These are phyloP conservation scores for Trichogramma evanescens DNA, from an alignment of 2,888 invertebrate species.

Conservation along the genomic window DNA sequence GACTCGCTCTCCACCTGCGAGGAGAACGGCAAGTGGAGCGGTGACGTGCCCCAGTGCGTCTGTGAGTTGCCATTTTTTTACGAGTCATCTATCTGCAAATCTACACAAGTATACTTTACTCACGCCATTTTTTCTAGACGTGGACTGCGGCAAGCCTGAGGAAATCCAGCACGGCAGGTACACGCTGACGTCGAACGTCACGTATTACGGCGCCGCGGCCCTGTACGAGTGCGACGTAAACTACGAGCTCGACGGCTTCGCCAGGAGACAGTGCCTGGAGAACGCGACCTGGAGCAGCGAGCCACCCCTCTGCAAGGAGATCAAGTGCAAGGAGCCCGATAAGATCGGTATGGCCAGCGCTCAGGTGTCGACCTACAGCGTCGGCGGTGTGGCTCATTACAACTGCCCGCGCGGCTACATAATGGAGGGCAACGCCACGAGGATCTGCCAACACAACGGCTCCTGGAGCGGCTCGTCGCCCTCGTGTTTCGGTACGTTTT, in stretches of 20 bases:
- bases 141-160: slow-evolving; percentile 77
- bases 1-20: slow-evolving; percentile 80
- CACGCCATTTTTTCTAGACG: slow-evolving; percentile 53
- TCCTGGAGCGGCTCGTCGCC: slow-evolving; percentile 76
- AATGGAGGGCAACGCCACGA: slow-evolving; percentile 71
- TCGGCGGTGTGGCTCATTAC: slow-evolving; percentile 75
- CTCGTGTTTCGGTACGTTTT: slow-evolving; percentile 67
- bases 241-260: slow-evolving; percentile 76
- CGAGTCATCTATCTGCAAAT: neutral
- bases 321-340: slow-evolving; percentile 68
- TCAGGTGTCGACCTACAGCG: slow-evolving; percentile 60
- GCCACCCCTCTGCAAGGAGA: slow-evolving; percentile 74
- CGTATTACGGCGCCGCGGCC: slow-evolving; percentile 80
- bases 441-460: slow-evolving; percentile 70
- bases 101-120: neutral
- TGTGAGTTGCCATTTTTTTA: slow-evolving; percentile 56
- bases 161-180: slow-evolving; percentile 68
- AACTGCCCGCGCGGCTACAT: slow-evolving; percentile 75
- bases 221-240: slow-evolving; percentile 77
- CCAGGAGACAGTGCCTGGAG: slow-evolving; percentile 75
- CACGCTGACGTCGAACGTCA: slow-evolving; percentile 76
- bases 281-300: slow-evolving; percentile 88
- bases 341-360: slow-evolving; percentile 51
- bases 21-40: slow-evolving; percentile 80
- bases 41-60: slow-evolving; percentile 72